These are phyloP conservation scores for Melieria crassipennis DNA, from an alignment of 2,888 invertebrate species.

Conservation along the genomic window DNA sequence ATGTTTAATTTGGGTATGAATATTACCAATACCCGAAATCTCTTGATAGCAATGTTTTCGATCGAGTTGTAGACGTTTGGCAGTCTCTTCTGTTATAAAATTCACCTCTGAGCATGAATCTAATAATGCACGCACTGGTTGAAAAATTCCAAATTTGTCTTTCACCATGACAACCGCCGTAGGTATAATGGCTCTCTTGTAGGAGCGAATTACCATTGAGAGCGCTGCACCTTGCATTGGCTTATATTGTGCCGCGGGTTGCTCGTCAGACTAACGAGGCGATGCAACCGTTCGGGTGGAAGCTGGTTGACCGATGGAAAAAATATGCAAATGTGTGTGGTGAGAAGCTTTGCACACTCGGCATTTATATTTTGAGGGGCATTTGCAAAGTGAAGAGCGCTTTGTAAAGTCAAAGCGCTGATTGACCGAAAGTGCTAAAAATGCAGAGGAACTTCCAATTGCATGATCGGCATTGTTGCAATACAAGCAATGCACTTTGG, in stretches of 20 bases:
- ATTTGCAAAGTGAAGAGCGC: conserved; percentile 2
- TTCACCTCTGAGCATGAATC: conserved; percentile 32
- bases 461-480: conserved; percentile 4
- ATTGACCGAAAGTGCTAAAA: background rate
- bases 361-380: conserved; percentile 11
- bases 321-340: conserved; percentile 9
- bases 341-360: conserved; percentile 1
- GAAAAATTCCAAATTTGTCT: conserved; percentile 18
- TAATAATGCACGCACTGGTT: conserved; percentile 30
- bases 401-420: conserved; percentile 16
- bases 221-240: background rate
- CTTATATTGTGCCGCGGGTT: background rate
- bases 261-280: background rate
- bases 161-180: conserved; percentile 24
- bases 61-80: conserved; percentile 32
- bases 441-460: background rate
- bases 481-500: background rate
- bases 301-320: background rate
- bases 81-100: conserved; percentile 34
- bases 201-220: background rate
- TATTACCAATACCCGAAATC: conserved; percentile 34
- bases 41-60: conserved; percentile 18
- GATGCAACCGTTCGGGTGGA: too few relatives aligned
- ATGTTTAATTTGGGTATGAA: conserved; percentile 25
- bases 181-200: conserved; percentile 14